A percentile compares a stretch with the other conserved stretches of the same genome.
Conservation (phyloP, 2,888 invertebrate genomes). For the Chrysotoxum bicinctum region DNA sequence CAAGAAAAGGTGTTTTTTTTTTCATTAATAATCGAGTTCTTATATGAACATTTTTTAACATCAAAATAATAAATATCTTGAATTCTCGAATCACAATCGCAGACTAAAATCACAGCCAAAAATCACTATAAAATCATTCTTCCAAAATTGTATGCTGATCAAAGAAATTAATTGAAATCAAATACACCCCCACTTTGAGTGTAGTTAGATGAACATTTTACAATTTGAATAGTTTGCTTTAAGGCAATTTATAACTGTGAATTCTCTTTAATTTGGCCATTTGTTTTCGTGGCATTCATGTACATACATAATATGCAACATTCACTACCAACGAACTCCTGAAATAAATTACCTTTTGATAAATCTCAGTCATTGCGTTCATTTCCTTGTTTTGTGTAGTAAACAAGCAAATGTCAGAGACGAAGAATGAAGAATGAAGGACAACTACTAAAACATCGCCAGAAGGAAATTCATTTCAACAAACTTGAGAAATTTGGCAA, state of each 20-base stretch:
- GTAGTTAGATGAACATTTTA: not conserved
- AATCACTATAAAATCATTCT: too few relatives aligned
- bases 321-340: conserved; percentile 61
- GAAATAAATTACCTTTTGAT: conserved; percentile 82
- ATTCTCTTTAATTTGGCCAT: conserved; percentile 78
- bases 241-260: conserved; percentile 79
- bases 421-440: conserved; percentile 11
- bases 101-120: too few relatives aligned
- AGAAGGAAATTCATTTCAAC: conserved; percentile 72
- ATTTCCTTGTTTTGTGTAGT: conserved; percentile 60
- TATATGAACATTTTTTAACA: too few relatives aligned
- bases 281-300: conserved; percentile 74
- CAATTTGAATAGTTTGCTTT: conserved; percentile 75
- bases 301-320: conserved; percentile 72
- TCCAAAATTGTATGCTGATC: not conserved
- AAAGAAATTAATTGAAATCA: not conserved
- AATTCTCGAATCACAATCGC: too few relatives aligned
- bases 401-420: conserved; percentile 54
- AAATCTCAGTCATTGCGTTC: conserved; percentile 79
- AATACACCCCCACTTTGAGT: not conserved
- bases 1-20: too few relatives aligned
- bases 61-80: too few relatives aligned
- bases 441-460: conserved; percentile 3
- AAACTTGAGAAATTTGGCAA: conserved; percentile 79
- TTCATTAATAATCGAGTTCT: too few relatives aligned